Conservation (phyloP, 2,888 invertebrate species). For the Galeruca laticollis region DNA sequence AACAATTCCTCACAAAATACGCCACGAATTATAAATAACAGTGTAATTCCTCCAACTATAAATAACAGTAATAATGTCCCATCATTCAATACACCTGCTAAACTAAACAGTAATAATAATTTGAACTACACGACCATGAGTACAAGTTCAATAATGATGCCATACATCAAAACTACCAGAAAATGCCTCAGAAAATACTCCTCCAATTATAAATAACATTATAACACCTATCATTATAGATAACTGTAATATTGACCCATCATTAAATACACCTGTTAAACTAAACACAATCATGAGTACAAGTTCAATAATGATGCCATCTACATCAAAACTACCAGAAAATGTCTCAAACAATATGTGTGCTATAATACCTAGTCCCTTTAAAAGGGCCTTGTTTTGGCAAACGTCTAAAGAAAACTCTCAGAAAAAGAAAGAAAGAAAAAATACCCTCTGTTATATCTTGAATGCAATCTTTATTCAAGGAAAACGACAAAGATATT, state of each 20-base stretch:
- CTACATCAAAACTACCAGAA: not conserved
- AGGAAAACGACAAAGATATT: too few species aligned
- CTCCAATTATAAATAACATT: not conserved
- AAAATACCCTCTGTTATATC: not conserved
- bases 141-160: not conserved
- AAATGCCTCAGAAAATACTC: too few species aligned
- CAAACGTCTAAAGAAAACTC: not conserved
- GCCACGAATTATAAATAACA: not conserved
- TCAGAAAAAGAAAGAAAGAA: not conserved
- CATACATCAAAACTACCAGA: not conserved
- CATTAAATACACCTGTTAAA: too few species aligned
- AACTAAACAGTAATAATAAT: too few species aligned
- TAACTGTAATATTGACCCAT: not conserved
- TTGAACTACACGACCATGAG: too few species aligned
- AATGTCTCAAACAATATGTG: not conserved
- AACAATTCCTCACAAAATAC: not conserved
- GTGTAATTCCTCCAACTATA: too few species aligned
- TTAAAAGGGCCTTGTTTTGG: not conserved
- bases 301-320: not conserved
- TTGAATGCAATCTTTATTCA: too few species aligned
- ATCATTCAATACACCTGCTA: too few species aligned
- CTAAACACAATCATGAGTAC: not conserved
- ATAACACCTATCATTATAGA: not conserved
- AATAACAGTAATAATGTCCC: too few species aligned
- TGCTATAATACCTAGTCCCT: not conserved